A percentile compares a stretch with the other conserved stretches of the same genome.
These are phyloP conservation scores for Spilarctia lutea DNA, from an alignment of 2,888 invertebrate genomes.

Conservation along the genomic window DNA sequence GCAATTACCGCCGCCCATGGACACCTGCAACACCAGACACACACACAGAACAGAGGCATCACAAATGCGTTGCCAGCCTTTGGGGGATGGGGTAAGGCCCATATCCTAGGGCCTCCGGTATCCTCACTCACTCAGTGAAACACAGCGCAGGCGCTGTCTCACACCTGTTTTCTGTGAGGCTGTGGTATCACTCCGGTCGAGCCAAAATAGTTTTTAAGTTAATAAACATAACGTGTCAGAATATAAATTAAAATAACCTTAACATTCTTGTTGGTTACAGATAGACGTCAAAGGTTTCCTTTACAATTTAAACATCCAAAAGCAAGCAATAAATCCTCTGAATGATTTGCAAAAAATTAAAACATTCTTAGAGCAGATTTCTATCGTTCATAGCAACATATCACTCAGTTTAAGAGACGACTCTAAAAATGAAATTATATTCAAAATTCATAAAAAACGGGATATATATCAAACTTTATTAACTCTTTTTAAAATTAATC, in stretches of 20 bases:
- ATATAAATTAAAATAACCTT: neutral
- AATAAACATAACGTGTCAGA: no score
- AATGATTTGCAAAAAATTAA: conserved; percentile 88
- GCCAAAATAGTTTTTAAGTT: no score
- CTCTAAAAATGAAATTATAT: conserved; percentile 83
- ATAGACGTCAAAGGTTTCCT: conserved; percentile 89
- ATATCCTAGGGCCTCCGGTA: no score
- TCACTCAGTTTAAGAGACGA: conserved; percentile 91
- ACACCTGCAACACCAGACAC: no score
- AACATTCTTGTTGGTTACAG: conserved; percentile 57
- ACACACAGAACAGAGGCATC: no score
- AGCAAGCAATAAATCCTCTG: conserved; percentile 80
- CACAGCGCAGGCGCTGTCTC: no score
- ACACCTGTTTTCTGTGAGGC: no score
- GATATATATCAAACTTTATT: conserved; percentile 84
- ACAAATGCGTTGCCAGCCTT: no score
- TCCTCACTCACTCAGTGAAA: no score
- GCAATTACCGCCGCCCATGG: no score
- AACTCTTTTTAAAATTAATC: conserved; percentile 66
- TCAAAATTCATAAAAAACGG: conserved; percentile 86
- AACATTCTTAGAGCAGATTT: conserved; percentile 86
- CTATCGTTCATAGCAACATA: conserved; percentile 88
- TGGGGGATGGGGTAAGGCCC: no score
- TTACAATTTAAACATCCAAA: conserved; percentile 88
- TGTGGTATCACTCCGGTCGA: no score